phyloP scores from a whole-genome alignment of 92 coral and sea anemone species.

The Zoanthus gigantus region DNA sequence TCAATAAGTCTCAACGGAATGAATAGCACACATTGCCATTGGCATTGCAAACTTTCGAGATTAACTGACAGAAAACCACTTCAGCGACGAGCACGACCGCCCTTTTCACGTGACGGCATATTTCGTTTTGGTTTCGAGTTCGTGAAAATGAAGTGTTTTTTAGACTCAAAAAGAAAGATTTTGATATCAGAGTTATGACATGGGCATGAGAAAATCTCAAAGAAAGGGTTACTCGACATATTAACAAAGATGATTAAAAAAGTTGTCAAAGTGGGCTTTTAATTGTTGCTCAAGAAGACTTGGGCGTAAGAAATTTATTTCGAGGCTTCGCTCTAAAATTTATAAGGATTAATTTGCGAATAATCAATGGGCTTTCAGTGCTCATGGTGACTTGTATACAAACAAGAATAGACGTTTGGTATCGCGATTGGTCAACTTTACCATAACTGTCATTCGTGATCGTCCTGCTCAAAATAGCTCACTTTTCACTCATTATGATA shows the following conservation, averaged over 20 bases:
- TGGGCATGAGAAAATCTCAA: not conserved
- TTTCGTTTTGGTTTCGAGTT: slow-evolving; percentile 48
- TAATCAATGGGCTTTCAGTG: slow-evolving; percentile 29
- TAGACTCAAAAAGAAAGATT: slow-evolving; percentile 26
- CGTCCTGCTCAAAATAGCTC: slow-evolving; percentile 20
- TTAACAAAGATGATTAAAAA: not conserved
- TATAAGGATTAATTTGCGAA: slow-evolving; percentile 30
- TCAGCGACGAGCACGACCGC: not conserved
- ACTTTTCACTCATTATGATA: slow-evolving; percentile 46
- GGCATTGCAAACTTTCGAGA: slow-evolving; percentile 19
- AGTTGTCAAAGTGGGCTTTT: not conserved
- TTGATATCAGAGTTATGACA: slow-evolving; percentile 6
- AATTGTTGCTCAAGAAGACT: not conserved
- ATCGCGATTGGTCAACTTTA: slow-evolving; percentile 15
- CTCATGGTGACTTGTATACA: slow-evolving; percentile 27
- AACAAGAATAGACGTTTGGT: not conserved
- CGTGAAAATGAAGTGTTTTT: slow-evolving; percentile 47
- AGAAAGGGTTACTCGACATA: not conserved
- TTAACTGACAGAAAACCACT: slow-evolving; percentile 24
- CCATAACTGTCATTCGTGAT: slow-evolving; percentile 42
- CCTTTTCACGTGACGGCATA: slow-evolving; percentile 26
- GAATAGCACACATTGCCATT: not conserved
- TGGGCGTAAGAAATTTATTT: not conserved
- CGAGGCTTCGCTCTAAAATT: slow-evolving; percentile 1
- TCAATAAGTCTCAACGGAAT: slow-evolving; percentile 21